A percentile compares a stretch with the other conserved stretches of the same genome.
These are phyloP conservation scores for Caenorhabditis imperialis DNA, from an alignment of 2,888 invertebrate genomes.

Conservation along the genomic window DNA sequence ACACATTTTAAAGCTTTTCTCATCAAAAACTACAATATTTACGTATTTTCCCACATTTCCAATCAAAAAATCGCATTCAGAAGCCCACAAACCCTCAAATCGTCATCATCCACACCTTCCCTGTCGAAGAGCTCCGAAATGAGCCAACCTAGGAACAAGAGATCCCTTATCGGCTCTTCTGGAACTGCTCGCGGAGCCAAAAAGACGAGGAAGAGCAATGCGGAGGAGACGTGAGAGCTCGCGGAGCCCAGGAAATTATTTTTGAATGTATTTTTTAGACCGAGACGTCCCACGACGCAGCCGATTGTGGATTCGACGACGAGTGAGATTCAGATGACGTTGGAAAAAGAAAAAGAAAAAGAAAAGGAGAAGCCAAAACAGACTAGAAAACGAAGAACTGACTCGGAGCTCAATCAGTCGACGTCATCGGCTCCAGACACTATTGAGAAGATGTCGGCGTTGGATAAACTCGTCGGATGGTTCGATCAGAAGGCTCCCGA, in stretches of 20 bases:
- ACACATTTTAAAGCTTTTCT: no score
- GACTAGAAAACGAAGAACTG: background rate
- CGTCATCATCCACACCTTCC: no score
- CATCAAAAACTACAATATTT: no score
- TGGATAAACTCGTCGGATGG: slow-evolving; percentile 20
- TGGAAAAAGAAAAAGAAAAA: background rate
- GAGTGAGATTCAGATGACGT: no score
- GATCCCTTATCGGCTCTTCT: no score
- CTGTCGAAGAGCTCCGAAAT: no score
- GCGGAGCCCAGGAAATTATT: background rate
- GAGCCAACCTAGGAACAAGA: background rate
- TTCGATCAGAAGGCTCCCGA: slow-evolving; percentile 32
- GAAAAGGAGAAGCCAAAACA: background rate
- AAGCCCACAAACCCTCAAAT: no score
- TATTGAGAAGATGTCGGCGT: slow-evolving; percentile 13
- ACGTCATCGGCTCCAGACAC: background rate
- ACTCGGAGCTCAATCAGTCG: no score
- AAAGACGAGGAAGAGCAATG: background rate
- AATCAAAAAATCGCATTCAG: no score
- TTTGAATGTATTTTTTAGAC: background rate
- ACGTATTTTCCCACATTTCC: no score
- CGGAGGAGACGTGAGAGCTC: background rate
- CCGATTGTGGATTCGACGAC: background rate
- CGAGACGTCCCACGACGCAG: background rate
- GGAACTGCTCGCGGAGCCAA: background rate